These are phyloP conservation scores for Griposia aprilina DNA, from an alignment of 2,888 invertebrate species.

Conservation along the genomic window DNA sequence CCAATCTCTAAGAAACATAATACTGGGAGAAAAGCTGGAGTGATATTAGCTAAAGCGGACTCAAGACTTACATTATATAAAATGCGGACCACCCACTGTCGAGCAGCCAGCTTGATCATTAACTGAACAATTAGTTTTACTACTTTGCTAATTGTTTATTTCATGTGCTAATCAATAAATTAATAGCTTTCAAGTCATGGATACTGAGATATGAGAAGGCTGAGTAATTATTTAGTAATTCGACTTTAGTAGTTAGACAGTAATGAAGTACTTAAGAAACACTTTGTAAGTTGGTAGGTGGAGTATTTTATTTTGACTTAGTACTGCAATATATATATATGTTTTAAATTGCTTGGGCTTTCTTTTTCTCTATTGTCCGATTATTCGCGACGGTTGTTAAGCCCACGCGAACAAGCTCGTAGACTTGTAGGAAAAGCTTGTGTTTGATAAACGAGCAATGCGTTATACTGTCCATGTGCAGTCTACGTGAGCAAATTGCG, in stretches of 20 bases:
- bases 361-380: background rate
- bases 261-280: conserved; percentile 6
- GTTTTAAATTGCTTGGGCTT: background rate
- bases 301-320: background rate
- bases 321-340: background rate
- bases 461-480: conserved; percentile 13
- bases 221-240: conserved; percentile 18
- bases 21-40: conserved; percentile 72
- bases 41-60: conserved; percentile 76
- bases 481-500: conserved; percentile 35
- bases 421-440: background rate
- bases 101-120: conserved; percentile 67
- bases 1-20: conserved; percentile 72
- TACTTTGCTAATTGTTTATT: conserved; percentile 53
- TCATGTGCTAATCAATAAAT: conserved; percentile 41
- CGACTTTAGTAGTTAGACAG: background rate
- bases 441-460: conserved; percentile 32
- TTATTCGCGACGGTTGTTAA: background rate
- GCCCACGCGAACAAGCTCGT: background rate
- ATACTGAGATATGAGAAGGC: conserved; percentile 2
- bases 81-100: conserved; percentile 70
- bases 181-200: conserved; percentile 27
- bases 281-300: background rate
- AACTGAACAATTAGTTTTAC: conserved; percentile 72
- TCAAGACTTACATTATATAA: conserved; percentile 68